phyloP scores from a whole-genome alignment of 1,140 invertebrate species.

The Euura saliciscinereae region DNA sequence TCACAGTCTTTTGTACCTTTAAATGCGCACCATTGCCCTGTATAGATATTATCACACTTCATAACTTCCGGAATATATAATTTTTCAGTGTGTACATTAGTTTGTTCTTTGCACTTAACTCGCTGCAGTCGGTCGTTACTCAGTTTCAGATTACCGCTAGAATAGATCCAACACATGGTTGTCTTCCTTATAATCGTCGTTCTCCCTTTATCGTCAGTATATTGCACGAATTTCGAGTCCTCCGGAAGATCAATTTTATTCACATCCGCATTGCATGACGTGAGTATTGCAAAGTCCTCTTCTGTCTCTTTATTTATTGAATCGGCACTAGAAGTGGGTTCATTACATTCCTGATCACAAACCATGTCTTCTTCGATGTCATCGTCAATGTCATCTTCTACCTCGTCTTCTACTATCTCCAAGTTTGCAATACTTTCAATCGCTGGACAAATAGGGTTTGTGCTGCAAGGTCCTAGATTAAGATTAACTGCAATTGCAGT shows the following conservation, averaged over 20 bases:
- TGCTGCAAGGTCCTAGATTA: background rate
- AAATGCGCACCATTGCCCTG: constrained; percentile 10
- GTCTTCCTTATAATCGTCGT: background rate
- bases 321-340: too few species aligned
- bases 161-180: constrained; percentile 11
- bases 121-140: background rate
- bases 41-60: background rate
- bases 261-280: too few species aligned
- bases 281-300: too few species aligned
- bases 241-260: background rate
- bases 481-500: background rate
- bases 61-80: too few species aligned
- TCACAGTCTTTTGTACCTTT: background rate
- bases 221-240: background rate
- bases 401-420: background rate
- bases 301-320: too few species aligned
- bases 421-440: background rate
- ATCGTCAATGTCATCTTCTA: background rate
- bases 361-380: background rate
- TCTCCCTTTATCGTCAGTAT: background rate
- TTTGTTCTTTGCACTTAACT: background rate
- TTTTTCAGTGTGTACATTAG: background rate
- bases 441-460: background rate
- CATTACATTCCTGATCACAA: too few species aligned
- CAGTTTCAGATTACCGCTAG: background rate